Evolutionary conservation across 2,797 vertebrate genomes (phyloP), one percentile per base, ranked within the genome.

Genomic region (Coreius guichenoti): DNA sequence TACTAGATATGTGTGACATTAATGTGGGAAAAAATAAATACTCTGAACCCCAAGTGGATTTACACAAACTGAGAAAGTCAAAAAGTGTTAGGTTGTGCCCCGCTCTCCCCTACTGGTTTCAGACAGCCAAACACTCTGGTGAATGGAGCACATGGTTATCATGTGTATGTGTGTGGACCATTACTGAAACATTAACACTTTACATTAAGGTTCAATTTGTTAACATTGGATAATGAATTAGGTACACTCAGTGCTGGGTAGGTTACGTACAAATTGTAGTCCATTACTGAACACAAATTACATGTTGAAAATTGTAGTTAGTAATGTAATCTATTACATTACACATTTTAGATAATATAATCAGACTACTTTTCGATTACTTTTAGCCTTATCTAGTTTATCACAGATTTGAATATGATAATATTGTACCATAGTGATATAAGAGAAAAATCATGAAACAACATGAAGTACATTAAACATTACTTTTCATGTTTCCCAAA

Each of bases 141-240:
- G 33, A 72, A 43, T 43, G 36, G 21, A 79, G 54, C 67, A 79
- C 49, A 72, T 63, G 83, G 36, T 36, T 33, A 72, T 54, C 76
- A 63, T 29, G 33, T 70, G 56, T 74, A 19, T 77, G 73, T 63
- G 23, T 83, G 73, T 77, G 73, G 17, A 56, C 21, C 14, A 23
- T 61, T 21, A 74, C 39, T n/a, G 9, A 76, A 67, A 67, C 29
- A 61, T 13, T 49, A 31, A 56, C 31, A 12, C 31, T 58, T 76
- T 54, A 43, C 6, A 14, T n/a, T n/a, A 26, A 29, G 1, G 29
- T 14, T 29, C 14, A 29, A 19, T 73, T n/a, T 16, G 8, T 45
- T 72, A 47, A 47, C 39, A 47, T 8, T 17, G 7, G 21, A n/a
- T 49, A 47, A 73, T 17, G 47, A 49, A 51, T 49, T 51, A 26